Base-by-base conservation (phyloP, 1,140 invertebrate genomes). In the Diorhabda elongata region DNA sequence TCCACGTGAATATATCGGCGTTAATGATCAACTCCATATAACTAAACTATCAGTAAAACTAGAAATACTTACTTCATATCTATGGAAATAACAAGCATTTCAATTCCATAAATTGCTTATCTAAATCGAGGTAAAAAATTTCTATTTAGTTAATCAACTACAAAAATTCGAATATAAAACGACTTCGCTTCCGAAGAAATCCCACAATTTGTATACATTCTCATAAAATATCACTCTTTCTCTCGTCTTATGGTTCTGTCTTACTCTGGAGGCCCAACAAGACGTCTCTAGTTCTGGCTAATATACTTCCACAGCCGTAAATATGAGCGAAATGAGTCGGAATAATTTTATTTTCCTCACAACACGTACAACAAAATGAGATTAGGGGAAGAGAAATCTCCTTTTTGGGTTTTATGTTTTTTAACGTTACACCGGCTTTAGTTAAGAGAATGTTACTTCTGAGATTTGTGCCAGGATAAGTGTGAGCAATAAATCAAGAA, bases 151-250 rank as follows among this genome's bases (percentile, higher is more conserved):
- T 26, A 26, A 26, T 26, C 26, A 26, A 26, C 26, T 26, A 26
- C 26, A 26, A 26, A 26, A 26, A 26, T 26, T 26, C 26, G 26
- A 26, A 26, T 26, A 26, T 26, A 26, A 26, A 26, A 26, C 26
- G 26, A 26, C 26, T 26, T 26, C 26, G 26, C 26, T 26, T 26
- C 26, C 66, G 68, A 66, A 67, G 73, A 74, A 72, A 72, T 61
- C 69, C 68, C 11, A 63, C 68, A 74, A 74, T 72, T 74, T 74
- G 68, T 74, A 74, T 72, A 52, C 6, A 67, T 66, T 71, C 70
- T 72, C 70, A 66, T 70, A 71, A 73, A 74, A 73, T 73, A 74
- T 74, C 71, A 74, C 70, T 73, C 71, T 52, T 64, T 64, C 58
- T 67, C 69, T 69, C 65, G 65, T 68, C 71, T 74, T 68, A 52